Evolutionary conservation across 2,113 vertebrate species (phyloP).

Genomic region (Sciurus niger): DNA sequence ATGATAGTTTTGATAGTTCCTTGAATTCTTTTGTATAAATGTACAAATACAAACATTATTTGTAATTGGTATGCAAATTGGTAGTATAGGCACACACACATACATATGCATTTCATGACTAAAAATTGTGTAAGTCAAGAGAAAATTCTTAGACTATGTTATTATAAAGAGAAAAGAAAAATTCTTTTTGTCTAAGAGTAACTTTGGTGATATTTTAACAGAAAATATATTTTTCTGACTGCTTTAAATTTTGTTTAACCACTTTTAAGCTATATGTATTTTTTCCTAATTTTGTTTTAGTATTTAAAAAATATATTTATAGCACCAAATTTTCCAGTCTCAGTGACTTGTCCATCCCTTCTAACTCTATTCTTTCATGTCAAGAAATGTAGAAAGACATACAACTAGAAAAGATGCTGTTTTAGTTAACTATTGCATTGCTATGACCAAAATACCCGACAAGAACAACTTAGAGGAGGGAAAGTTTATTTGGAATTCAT

Average conservation of each 20-base stretch:
- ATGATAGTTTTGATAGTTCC: not conserved
- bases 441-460: no score
- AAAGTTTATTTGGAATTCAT: no score
- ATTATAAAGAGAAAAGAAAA: no score
- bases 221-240: no score
- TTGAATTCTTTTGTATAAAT: not conserved
- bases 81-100: not conserved
- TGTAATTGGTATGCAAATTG: not conserved
- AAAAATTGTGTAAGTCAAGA: not conserved
- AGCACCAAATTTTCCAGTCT: not conserved
- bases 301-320: not conserved
- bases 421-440: no score
- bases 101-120: not conserved
- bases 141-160: no score
- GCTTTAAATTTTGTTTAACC: not conserved
- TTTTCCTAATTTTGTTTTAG: not conserved
- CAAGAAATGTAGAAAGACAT: not conserved
- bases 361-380: not conserved
- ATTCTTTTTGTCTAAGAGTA: no score
- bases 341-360: not conserved
- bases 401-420: not conserved
- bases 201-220: no score
- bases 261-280: not conserved
- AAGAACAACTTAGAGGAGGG: no score
- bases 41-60: not conserved